Percentiles rank a stretch among this genome's conserved stretches.
phyloP scores from a whole-genome alignment of 1,140 invertebrate genomes.

The Papilio machaon region DNA sequence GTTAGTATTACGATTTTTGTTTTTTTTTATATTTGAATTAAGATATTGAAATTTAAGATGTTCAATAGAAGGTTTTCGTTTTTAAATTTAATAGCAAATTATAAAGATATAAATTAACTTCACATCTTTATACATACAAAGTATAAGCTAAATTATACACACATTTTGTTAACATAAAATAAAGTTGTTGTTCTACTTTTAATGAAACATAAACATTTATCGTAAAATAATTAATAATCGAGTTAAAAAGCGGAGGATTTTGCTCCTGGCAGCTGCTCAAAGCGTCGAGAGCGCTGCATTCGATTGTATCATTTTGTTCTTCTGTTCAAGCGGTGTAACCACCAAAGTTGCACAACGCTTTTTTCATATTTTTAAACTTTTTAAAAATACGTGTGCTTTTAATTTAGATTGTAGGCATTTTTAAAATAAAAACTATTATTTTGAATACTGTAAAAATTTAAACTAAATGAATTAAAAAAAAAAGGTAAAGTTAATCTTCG shows the following conservation, averaged over 20 bases:
- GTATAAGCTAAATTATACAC: not conserved
- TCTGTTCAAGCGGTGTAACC: not conserved
- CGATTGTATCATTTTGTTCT: slow-evolving; percentile 10
- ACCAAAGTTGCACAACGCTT: not conserved
- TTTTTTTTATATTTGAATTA: no score
- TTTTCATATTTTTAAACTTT: not conserved
- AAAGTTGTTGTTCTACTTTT: not conserved
- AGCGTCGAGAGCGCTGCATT: not conserved
- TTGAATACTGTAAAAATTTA: no score
- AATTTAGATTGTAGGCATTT: not conserved
- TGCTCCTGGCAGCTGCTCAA: not conserved
- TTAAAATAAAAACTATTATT: not conserved
- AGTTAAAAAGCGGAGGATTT: slow-evolving; percentile 4
- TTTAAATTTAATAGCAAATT: not conserved
- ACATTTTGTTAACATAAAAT: not conserved
- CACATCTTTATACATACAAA: no score
- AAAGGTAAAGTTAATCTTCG: no score
- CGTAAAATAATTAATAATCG: slow-evolving; percentile 9
- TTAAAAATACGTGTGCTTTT: not conserved
- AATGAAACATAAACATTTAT: slow-evolving; percentile 3
- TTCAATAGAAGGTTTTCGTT: not conserved
- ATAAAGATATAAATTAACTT: not conserved
- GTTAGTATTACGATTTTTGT: not conserved
- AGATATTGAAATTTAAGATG: no score
- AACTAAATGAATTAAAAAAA: not conserved